Percentiles rank a stretch among this genome's conserved stretches.
phyloP scores from a whole-genome alignment of 2,797 vertebrate genomes.

The Sebastes vulpes region DNA sequence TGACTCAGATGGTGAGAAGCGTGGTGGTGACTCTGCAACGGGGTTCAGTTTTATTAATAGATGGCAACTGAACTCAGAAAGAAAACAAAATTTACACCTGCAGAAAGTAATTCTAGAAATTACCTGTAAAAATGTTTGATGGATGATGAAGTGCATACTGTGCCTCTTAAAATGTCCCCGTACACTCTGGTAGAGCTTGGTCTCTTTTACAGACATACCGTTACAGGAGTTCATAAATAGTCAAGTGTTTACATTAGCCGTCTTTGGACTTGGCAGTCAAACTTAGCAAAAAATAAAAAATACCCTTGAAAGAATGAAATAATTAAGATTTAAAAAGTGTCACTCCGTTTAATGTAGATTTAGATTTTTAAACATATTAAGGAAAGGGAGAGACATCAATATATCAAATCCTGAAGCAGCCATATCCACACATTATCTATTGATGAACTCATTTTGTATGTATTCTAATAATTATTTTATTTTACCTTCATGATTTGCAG shows the following conservation, averaged over 20 bases:
- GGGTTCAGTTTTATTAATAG: constrained; percentile 99
- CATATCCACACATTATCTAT: constrained; percentile 2
- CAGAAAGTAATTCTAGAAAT: constrained; percentile 74
- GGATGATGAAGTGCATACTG: constrained; percentile 45
- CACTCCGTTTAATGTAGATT: neutral
- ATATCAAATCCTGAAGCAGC: neutral
- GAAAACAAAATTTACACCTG: constrained; percentile 86
- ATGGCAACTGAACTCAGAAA: constrained; percentile 94
- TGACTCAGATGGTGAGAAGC: constrained; percentile 99
- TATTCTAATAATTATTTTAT: neutral
- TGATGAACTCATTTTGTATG: constrained; percentile 22
- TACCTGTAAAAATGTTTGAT: constrained; percentile 46
- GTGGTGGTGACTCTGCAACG: constrained; percentile 99
- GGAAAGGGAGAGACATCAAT: neutral
- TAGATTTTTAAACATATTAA: neutral
- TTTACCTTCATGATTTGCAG: neutral
- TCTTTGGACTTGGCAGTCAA: neutral
- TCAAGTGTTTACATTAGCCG: constrained; percentile 5
- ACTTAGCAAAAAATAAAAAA: neutral
- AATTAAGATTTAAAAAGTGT: neutral
- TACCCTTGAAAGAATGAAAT: neutral
- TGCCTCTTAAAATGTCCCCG: constrained; percentile 26
- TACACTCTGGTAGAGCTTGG: constrained; percentile 19
- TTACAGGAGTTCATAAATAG: constrained; percentile 30
- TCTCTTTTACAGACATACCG: constrained; percentile 10